A percentile compares a stretch with the other conserved stretches of the same genome.
Evolutionary conservation across 2,888 invertebrate species (phyloP).

Genomic region (Harpalus rufipes): DNA sequence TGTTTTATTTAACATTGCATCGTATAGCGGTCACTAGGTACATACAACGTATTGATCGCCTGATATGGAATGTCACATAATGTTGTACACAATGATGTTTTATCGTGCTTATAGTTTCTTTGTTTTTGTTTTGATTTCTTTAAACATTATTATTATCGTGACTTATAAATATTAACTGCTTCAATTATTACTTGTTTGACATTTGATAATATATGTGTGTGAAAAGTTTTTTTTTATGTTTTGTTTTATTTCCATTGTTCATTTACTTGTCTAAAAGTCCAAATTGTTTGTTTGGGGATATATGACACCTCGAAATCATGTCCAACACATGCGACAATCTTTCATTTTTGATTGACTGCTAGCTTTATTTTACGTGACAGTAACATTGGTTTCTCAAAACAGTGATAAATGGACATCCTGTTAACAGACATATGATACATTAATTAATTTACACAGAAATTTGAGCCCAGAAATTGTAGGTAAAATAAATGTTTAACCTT

Average conservation of each 20-base stretch:
- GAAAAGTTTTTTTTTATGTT: no score
- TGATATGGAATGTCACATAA: conserved; percentile 9
- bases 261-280: background rate
- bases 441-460: background rate
- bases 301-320: background rate
- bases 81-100: background rate
- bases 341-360: background rate
- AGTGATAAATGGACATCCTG: background rate
- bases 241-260: no score
- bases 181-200: no score
- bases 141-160: no score
- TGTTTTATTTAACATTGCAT: conserved; percentile 5
- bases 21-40: conserved; percentile 16
- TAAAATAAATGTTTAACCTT: no score
- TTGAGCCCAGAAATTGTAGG: no score
- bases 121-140: no score
- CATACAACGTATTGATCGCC: background rate
- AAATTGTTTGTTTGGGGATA: background rate
- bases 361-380: background rate
- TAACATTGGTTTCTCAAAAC: background rate
- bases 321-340: background rate
- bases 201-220: no score
- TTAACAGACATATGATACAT: background rate
- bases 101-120: background rate
- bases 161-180: no score